Evolutionary conservation across 1,140 invertebrate genomes (phyloP), one percentile per base, ranked within the genome.

Genomic region (Drosophila chauvacae): DNA sequence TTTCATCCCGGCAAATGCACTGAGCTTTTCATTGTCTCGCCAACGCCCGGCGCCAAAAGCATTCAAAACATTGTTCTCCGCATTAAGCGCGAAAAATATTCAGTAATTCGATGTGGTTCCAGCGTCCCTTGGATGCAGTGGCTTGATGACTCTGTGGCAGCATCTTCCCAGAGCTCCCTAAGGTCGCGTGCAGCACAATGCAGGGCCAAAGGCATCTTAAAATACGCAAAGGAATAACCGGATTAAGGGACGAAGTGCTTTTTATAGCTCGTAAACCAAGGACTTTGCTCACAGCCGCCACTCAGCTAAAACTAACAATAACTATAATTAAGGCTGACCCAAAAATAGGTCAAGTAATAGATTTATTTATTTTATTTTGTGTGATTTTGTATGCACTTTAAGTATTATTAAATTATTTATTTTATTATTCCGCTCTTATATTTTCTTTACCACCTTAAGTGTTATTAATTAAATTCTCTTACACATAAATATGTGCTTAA

Each of bases 11-110:
- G 73, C 37, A 68, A 68, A 68, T 55, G 73, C 63, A 56, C 55
- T 44, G 55, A 57, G 35, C 51, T 75, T 63, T 55, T 39, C 75
- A 77, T 77, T 77, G 75, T 77, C 72, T 69, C 30, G 72, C 51
- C 9, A 39, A 59, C 55, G 55, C 56, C 47, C 55, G 44, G 50
- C 45, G 33, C 42, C 50, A 44, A 51, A 66, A 59, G 75, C 63
- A 78, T 71, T 69, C 35, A 56, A 70, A 71, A 77, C 56, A 69
- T 71, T 58, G 61, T 56, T 77, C 53, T 60, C 30, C 2, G 66
- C 66, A 59, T 72, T 58, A 77, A 69, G 48, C 71, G 39, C 59
- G 47, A 37, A 77, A 30, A 77, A 59, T 59, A 72, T 59, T 33
- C 53, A 72, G 45, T 51, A 72, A 72, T 72, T 72, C 69, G 37